A percentile compares a stretch with the other conserved stretches of the same genome.
Evolutionary conservation across 1,140 invertebrate genomes (phyloP).

Genomic region (Meteorus sp.): DNA sequence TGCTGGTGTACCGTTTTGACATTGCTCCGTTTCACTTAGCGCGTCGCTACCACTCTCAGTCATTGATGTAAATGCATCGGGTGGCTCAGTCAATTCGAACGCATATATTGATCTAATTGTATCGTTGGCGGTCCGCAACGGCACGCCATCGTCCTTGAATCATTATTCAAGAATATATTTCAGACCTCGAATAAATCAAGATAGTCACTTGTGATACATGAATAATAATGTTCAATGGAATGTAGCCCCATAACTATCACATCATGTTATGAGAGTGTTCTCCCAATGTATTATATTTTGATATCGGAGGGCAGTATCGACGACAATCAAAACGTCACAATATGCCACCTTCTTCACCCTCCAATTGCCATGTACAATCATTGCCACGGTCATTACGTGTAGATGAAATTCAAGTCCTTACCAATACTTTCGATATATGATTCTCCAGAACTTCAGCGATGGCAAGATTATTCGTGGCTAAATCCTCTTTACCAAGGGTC

Average conservation of each 20-base stretch:
- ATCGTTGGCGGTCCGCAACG: conserved; percentile 62
- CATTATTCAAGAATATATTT: conserved; percentile 15
- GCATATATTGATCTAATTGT: conserved; percentile 62
- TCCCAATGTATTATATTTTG: conserved; percentile 41
- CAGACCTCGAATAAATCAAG: conserved; percentile 5
- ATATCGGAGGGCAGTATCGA: conserved; percentile 55
- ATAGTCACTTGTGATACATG: conserved; percentile 4
- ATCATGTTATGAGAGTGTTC: conserved; percentile 53
- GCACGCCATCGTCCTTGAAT: conserved; percentile 63
- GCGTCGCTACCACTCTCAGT: conserved; percentile 39
- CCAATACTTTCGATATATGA: conserved; percentile 68
- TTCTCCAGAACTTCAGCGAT: conserved; percentile 69
- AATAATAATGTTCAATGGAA: conserved; percentile 42
- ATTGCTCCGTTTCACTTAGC: conserved; percentile 35
- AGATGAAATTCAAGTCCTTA: conserved; percentile 37
- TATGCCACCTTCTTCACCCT: conserved; percentile 51
- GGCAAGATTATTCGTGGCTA: conserved; percentile 58
- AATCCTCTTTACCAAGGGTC: conserved; percentile 46
- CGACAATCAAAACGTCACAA: conserved; percentile 40
- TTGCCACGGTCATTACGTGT: neutral
- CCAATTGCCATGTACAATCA: conserved; percentile 25
- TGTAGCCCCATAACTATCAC: conserved; percentile 53
- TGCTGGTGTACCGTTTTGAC: conserved; percentile 37
- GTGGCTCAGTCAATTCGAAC: conserved; percentile 58
- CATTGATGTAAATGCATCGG: conserved; percentile 39